Evolutionary conservation across 2,113 vertebrate genomes (phyloP).

Genomic region (Globicephala melas): DNA sequence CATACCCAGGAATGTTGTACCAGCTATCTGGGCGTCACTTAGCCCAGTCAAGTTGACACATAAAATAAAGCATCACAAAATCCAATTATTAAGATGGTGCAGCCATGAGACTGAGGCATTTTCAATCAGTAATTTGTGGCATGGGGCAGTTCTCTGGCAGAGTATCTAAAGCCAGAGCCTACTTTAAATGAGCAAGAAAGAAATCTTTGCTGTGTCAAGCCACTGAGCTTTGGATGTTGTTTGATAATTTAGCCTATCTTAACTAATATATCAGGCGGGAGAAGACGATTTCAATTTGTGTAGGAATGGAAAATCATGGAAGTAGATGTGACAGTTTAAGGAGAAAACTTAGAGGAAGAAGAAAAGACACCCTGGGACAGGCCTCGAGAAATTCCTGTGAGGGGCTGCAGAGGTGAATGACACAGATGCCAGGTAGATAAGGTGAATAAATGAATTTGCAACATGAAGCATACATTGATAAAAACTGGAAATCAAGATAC

Average conservation of each 20-base stretch:
- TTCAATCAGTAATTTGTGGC: neutral
- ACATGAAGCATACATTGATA: neutral
- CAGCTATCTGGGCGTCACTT: neutral
- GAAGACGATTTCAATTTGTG: neutral
- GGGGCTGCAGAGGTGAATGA: neutral
- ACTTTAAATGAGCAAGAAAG: neutral
- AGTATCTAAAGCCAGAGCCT: neutral
- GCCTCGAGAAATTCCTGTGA: neutral
- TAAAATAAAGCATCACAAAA: neutral
- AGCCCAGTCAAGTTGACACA: neutral
- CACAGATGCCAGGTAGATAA: neutral
- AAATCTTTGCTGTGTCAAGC: neutral
- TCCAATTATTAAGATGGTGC: neutral
- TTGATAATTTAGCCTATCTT: neutral
- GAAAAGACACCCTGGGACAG: neutral
- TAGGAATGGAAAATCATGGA: neutral
- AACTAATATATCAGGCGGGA: neutral
- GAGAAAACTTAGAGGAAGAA: neutral
- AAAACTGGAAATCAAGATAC: neutral
- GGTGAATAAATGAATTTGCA: neutral
- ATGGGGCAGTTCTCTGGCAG: neutral
- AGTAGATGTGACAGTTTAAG: neutral
- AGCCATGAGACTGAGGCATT: neutral
- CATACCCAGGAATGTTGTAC: neutral
- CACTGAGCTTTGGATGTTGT: neutral